Evolutionary conservation across 2,113 vertebrate species (phyloP).

Genomic region (Ptilorrhoa leucosticta): DNA sequence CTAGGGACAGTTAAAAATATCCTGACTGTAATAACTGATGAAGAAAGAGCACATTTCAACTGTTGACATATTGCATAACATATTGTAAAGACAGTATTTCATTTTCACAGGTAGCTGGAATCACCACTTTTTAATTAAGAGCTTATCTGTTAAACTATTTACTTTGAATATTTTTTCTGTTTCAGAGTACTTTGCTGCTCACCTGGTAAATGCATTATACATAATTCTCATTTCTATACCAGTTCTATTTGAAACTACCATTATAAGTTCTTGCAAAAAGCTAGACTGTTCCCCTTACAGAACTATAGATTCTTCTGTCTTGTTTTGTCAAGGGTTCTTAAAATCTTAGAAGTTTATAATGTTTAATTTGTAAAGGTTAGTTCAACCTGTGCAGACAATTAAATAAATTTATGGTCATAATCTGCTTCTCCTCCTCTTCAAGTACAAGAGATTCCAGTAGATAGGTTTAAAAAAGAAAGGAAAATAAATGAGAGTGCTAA

Average conservation of each 20-base stretch:
- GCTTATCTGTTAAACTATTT: conserved; percentile 46
- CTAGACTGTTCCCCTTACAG: not conserved
- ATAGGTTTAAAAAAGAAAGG: not conserved
- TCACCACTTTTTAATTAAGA: conserved; percentile 51
- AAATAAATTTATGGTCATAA: not conserved
- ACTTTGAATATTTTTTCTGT: conserved; percentile 6
- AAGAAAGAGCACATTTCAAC: conserved; percentile 11
- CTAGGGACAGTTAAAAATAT: conserved; percentile 31
- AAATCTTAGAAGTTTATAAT: not conserved
- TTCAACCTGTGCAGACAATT: not conserved
- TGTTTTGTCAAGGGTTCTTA: not conserved
- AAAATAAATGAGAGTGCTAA: not conserved
- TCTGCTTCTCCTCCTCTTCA: not conserved
- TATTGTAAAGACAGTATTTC: not conserved
- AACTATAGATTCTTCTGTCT: not conserved
- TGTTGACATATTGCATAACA: conserved; percentile 29
- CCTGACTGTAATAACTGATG: not conserved
- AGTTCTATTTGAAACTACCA: not conserved
- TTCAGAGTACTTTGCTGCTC: conserved; percentile 4
- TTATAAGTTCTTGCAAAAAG: not conserved
- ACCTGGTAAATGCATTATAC: not conserved
- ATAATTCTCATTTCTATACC: not conserved
- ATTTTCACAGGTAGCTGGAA: conserved; percentile 40
- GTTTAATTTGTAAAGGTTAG: not conserved
- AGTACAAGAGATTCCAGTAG: not conserved